A percentile compares a stretch with the other conserved stretches of the same genome.
These are phyloP conservation scores for Leucopsar rothschildi DNA, from an alignment of 2,113 vertebrate species.

Conservation along the genomic window DNA sequence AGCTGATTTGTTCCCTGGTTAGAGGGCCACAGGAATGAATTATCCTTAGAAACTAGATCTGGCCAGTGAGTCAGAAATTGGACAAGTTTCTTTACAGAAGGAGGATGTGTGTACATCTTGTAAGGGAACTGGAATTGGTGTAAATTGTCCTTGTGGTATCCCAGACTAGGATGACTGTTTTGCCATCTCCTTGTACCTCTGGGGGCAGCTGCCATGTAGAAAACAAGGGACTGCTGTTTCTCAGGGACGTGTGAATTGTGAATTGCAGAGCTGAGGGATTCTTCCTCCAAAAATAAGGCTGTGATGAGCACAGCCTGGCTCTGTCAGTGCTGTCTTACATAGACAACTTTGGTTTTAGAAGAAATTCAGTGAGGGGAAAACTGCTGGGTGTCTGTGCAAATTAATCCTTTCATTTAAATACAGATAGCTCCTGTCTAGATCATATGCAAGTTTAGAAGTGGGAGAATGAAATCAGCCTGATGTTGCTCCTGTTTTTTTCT, in stretches of 20 bases:
- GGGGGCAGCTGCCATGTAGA: neutral
- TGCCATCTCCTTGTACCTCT: neutral
- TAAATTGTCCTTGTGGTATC: neutral
- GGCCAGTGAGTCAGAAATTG: neutral
- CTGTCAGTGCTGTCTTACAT: neutral
- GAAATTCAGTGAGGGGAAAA: neutral
- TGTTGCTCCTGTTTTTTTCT: neutral
- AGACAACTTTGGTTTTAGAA: neutral
- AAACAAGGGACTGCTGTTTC: neutral
- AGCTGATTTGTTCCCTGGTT: neutral
- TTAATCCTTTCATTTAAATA: neutral
- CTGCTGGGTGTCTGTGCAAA: neutral
- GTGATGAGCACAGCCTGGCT: neutral
- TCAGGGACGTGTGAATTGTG: neutral
- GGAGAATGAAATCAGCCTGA: neutral
- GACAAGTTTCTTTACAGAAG: neutral
- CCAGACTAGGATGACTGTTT: neutral
- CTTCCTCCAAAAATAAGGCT: neutral
- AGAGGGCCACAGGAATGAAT: neutral
- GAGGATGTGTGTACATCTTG: neutral
- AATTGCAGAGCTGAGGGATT: neutral
- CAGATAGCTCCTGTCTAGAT: neutral
- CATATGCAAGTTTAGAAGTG: neutral
- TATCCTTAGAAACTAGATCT: neutral
- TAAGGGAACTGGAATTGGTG: neutral